Percentiles rank a stretch among this genome's conserved stretches.
Conservation (phyloP, 1,140 invertebrate genomes). For the Drosophila sechellia region DNA sequence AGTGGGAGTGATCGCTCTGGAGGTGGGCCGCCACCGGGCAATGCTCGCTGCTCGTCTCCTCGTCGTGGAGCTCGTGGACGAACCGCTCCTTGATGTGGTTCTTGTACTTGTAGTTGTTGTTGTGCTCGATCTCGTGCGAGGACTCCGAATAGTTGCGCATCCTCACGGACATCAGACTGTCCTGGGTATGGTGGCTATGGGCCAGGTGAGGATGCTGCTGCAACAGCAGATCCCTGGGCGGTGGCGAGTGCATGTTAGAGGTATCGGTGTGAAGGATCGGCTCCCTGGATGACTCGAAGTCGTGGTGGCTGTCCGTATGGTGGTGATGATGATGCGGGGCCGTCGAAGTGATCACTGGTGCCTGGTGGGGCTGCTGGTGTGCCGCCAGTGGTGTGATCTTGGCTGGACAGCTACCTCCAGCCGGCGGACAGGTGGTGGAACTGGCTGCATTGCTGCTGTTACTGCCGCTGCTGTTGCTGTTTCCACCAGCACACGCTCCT, state of each 20-base stretch:
- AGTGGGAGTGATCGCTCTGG: slow-evolving; percentile 76
- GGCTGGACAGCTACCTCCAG: background rate
- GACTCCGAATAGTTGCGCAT: slow-evolving; percentile 85
- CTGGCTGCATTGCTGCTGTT: slow-evolving; percentile 58
- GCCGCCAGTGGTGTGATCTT: slow-evolving; percentile 32
- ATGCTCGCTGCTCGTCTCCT: slow-evolving; percentile 80
- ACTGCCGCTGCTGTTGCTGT: slow-evolving; percentile 45
- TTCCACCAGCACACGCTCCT: slow-evolving; percentile 8
- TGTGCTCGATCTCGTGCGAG: slow-evolving; percentile 85
- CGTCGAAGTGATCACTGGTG: slow-evolving; percentile 78
- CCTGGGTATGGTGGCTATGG: slow-evolving; percentile 68
- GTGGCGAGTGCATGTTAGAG: slow-evolving; percentile 83
- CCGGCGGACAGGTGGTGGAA: slow-evolving; percentile 57
- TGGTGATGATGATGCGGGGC: slow-evolving; percentile 74
- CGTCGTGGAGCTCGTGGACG: slow-evolving; percentile 81
- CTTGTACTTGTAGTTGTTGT: slow-evolving; percentile 95
- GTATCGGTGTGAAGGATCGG: slow-evolving; percentile 77
- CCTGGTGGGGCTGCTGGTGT: slow-evolving; percentile 76
- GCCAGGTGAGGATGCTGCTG: slow-evolving; percentile 63
- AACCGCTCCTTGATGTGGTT: slow-evolving; percentile 97
- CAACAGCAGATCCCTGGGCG: slow-evolving; percentile 69
- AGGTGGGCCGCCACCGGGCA: slow-evolving; percentile 60
- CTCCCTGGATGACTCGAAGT: slow-evolving; percentile 81
- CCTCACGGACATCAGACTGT: slow-evolving; percentile 63
- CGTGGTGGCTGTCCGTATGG: slow-evolving; percentile 79